Conservation (phyloP, 1,140 invertebrate species). For the Limonius californicus region DNA sequence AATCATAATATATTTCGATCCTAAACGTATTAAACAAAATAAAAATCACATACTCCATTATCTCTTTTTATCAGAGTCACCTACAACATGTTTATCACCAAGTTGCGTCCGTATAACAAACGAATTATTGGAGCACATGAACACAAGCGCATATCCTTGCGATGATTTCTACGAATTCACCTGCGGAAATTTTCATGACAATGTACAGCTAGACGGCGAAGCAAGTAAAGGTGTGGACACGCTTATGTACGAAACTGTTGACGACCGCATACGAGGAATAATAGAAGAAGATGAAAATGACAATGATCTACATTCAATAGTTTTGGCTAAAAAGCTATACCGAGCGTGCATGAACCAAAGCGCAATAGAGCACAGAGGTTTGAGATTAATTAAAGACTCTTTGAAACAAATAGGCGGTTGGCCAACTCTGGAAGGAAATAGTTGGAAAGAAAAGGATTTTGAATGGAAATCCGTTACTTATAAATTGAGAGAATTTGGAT, state of each 20-base stretch:
- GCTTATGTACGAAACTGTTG: constrained; percentile 27
- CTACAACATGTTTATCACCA: constrained; percentile 24
- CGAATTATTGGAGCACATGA: constrained; percentile 60
- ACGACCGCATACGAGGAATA: constrained; percentile 31
- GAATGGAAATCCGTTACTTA: constrained; percentile 41
- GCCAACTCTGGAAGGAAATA: constrained; percentile 54
- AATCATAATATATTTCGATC: too few relatives aligned
- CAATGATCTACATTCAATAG: constrained; percentile 24
- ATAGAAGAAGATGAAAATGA: constrained; percentile 28
- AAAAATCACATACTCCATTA: too few relatives aligned
- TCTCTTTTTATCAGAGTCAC: too few relatives aligned
- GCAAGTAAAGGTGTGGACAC: constrained; percentile 23
- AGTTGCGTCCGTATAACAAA: constrained; percentile 28
- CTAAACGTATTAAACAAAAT: too few relatives aligned
- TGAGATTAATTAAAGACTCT: constrained; percentile 49
- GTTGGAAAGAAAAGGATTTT: constrained; percentile 52
- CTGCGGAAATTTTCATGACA: constrained; percentile 57
- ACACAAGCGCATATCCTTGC: constrained; percentile 73
- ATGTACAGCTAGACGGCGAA: constrained; percentile 27
- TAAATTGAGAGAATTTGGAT: constrained; percentile 36
- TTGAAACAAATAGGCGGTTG: constrained; percentile 57
- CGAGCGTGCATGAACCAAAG: constrained; percentile 39
- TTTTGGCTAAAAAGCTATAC: constrained; percentile 27
- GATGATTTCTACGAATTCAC: constrained; percentile 87
- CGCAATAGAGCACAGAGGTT: constrained; percentile 37